Evolutionary conservation across 2,888 invertebrate genomes (phyloP), one percentile per base, ranked within the genome.

Genomic region (Cyrtodaria siliqua): DNA sequence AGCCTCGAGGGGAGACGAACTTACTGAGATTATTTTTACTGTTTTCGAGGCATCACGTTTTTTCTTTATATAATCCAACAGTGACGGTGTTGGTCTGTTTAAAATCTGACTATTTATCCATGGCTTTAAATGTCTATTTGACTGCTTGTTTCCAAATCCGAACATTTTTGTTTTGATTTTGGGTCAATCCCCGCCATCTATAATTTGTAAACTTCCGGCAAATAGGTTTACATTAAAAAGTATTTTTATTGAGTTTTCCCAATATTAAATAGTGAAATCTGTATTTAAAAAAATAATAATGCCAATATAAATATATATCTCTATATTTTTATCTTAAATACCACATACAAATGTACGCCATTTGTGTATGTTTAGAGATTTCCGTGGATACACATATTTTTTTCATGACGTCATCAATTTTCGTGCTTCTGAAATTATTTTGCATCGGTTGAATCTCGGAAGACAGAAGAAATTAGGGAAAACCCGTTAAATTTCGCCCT

Each of bases 341-440:
- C n/a, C n/a, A n/a, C n/a, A n/a, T n/a, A n/a, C n/a, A n/a, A n/a
- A n/a, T n/a, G n/a, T n/a, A n/a, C n/a, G n/a, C n/a, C n/a, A n/a
- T n/a, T n/a, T n/a, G n/a, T 33, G 12, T 33, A 33, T 12, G 33
- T 4, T 33, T 33, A 33, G 52, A 18, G 20, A 23, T 23, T 59
- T 60, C 26, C 26, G 52, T 40, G 29, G 50, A 57, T 69, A 72
- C 78, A 72, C 16, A 26, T n/a, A n/a, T n/a, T n/a, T n/a, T 62
- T 61, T 50, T 47, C 23, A 55, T 78, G 72, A 78, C 78, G 72
- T 78, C 78, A 78, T 33, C n/a, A 38, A n/a, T 66, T 62, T 20
- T 23, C 23, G 53, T 53, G 70, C 40, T 33, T 49, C 29, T n/a
- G 47, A 14, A 42, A 8, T 33, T 38, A 23, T 38, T 57, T 57